Evolutionary conservation across 2,797 vertebrate genomes (phyloP), one percentile per base, ranked within the genome.

Genomic region (Ptychadena robeensis): DNA sequence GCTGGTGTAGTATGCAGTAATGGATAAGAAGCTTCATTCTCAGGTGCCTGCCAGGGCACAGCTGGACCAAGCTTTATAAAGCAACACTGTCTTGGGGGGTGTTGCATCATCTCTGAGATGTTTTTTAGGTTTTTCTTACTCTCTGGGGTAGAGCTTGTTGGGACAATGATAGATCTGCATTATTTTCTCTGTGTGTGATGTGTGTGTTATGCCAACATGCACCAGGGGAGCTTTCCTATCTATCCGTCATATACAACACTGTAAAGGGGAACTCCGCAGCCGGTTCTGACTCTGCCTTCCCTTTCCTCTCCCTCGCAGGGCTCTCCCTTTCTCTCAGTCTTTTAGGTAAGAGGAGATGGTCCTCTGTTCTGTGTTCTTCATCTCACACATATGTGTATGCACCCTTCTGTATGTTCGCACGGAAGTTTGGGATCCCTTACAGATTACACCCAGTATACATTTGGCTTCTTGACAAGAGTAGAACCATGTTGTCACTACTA

Each of bases 291-390:
- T 61, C 48, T 87, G 71, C 63, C 64, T 72, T 87, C 91, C 87
- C 86, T 87, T n/a, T 87, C 89, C 77, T 95, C 94, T 96, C 94
- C 93, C 79, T 87, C 77, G 82, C 94, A 99, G 97, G 96, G 96
- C 96, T 90, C 96, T 97, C 32, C 97, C 97, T 86, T 97, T 99
- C 93, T 96, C 97, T 81, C 95, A 96, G 87, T 97, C 98, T 87
- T 96, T 99, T 96, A 96, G 98, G 98, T 99, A 98, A 98, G 98
- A 90, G 73, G 22, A n/a, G 40, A 37, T 12, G 28, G 22, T 48
- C 32, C 63, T 66, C 28, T 67, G n/a, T 61, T 69, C 65, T n/a
- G 57, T 81, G 68, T 81, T 48, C 44, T n/a, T 53, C 44, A 53
- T 53, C 18, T 18, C 44, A 22, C 44, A 22, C 44, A 48, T 22